Evolutionary conservation across 1,140 invertebrate genomes (phyloP).

Genomic region (Drosophila ogumai): DNA sequence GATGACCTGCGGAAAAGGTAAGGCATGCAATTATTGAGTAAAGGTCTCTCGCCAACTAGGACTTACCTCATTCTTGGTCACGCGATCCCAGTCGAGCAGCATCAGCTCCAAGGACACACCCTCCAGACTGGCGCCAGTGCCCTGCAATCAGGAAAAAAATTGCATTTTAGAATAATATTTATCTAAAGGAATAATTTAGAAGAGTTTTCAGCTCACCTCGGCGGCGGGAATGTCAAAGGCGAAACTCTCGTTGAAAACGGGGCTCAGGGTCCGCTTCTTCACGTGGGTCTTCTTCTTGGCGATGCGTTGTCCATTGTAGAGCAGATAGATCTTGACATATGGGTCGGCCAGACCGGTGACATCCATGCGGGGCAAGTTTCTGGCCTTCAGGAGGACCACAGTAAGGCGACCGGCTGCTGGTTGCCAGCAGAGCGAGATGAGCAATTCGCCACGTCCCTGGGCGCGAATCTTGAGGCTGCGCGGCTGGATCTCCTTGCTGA

Average conservation of each 20-base stretch:
- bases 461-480: constrained; percentile 94
- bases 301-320: constrained; percentile 98
- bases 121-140: constrained; percentile 92
- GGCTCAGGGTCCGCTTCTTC: constrained; percentile 98
- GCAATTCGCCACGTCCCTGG: constrained; percentile 94
- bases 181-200: not conserved
- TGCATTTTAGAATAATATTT: not conserved
- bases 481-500: constrained; percentile 94
- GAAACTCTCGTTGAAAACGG: constrained; percentile 99
- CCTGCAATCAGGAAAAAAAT: constrained; percentile 53
- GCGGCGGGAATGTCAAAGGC: constrained; percentile 92
- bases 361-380: constrained; percentile 98
- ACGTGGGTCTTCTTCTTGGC: constrained; percentile 99
- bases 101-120: constrained; percentile 96
- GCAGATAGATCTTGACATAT: constrained; percentile 98
- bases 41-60: not conserved
- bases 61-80: constrained; percentile 97
- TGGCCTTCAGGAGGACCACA: constrained; percentile 96
- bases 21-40: constrained; percentile 10
- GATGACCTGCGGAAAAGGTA: constrained; percentile 90
- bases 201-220: constrained; percentile 72
- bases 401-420: constrained; percentile 94
- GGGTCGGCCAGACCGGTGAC: constrained; percentile 97
- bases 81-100: constrained; percentile 97
- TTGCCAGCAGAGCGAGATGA: constrained; percentile 97